phyloP scores from a whole-genome alignment of 2,113 vertebrate species.

The Acanthisitta chloris region DNA sequence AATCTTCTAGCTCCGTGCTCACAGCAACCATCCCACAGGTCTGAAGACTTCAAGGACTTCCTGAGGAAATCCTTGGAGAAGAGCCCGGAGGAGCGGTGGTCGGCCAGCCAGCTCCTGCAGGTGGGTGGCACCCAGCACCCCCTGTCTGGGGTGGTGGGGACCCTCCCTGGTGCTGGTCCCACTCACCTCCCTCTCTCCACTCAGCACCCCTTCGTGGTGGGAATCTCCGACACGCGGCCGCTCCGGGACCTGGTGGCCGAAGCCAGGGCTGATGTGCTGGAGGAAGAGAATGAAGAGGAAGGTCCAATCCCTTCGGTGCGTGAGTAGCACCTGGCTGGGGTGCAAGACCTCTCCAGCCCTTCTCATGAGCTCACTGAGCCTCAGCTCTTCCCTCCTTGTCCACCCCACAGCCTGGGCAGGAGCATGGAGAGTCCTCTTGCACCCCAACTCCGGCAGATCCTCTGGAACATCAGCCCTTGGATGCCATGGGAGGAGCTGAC shows the following conservation, averaged over 20 bases:
- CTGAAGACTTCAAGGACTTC: constrained; percentile 75
- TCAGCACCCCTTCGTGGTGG: constrained; percentile 70
- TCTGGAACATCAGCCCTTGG: neutral
- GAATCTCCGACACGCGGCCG: constrained; percentile 3
- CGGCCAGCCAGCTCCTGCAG: constrained; percentile 67
- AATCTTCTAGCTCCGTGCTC: neutral
- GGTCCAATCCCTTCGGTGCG: neutral
- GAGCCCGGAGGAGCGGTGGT: constrained; percentile 63
- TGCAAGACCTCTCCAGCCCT: neutral
- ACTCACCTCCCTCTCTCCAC: neutral
- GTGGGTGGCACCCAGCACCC: neutral
- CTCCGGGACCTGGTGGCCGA: constrained; percentile 71
- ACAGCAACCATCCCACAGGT: constrained; percentile 66
- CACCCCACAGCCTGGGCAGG: neutral
- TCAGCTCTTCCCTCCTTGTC: neutral
- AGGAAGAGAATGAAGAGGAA: constrained; percentile 63
- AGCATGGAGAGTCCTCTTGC: neutral
- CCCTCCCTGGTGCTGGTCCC: neutral
- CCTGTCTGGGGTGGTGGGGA: neutral
- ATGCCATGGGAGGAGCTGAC: fast-evolving
- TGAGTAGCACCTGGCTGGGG: neutral
- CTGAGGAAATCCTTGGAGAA: constrained; percentile 68
- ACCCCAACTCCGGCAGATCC: fast-evolving
- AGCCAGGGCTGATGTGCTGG: constrained; percentile 70
- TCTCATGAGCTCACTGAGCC: fast-evolving